A percentile compares a stretch with the other conserved stretches of the same genome.
Evolutionary conservation across 2,113 vertebrate genomes (phyloP).

Genomic region (Cyanoramphus novaezelandiae): DNA sequence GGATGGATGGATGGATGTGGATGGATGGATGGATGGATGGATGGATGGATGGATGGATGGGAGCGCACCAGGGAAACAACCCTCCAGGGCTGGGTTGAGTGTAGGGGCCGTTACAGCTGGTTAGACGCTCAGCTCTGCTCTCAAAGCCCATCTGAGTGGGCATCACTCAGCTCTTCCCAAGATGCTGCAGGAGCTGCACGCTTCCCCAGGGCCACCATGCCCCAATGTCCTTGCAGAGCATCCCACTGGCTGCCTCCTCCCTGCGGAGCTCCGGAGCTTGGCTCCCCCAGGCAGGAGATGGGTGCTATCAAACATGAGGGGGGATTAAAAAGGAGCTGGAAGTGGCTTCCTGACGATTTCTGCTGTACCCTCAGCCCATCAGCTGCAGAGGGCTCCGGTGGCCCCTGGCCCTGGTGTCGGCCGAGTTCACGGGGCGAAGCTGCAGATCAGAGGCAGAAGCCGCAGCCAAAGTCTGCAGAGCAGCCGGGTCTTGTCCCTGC

Average conservation of each 20-base stretch:
- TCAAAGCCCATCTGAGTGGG: background rate
- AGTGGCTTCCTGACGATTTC: background rate
- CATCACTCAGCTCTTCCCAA: background rate
- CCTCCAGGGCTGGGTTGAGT: background rate
- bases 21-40: background rate
- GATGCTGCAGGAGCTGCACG: background rate
- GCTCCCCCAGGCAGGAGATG: background rate
- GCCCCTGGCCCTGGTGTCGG: background rate
- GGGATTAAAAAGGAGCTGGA: background rate
- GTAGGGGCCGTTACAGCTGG: accelerated
- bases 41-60: background rate
- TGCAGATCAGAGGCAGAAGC: background rate
- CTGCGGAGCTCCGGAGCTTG: accelerated
- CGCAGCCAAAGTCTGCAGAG: slow-evolving; percentile 15
- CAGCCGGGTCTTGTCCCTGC: background rate
- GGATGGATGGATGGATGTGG: too few species aligned
- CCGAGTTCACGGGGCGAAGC: accelerated
- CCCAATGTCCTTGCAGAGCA: accelerated
- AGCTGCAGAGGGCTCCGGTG: accelerated
- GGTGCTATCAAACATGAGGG: background rate
- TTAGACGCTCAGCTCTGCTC: background rate
- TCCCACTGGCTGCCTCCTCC: background rate
- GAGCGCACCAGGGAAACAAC: background rate
- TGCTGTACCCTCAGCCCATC: background rate
- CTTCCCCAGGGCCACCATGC: background rate